These are phyloP conservation scores for Galeruca laticollis DNA, from an alignment of 2,888 invertebrate species.

Conservation along the genomic window DNA sequence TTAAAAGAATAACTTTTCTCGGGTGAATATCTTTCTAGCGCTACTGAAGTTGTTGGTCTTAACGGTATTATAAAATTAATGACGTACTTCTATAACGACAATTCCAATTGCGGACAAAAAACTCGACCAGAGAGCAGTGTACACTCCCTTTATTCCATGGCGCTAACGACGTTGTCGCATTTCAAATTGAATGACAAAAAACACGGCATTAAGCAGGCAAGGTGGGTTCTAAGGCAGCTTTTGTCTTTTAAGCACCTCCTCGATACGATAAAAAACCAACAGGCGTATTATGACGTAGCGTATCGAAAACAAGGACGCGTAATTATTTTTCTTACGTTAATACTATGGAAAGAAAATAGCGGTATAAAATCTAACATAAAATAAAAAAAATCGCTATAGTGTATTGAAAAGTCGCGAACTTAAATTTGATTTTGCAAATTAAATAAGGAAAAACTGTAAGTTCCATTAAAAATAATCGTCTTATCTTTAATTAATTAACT, in stretches of 20 bases:
- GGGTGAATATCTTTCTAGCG: no score
- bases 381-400: no score
- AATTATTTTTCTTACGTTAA: no score
- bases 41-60: neutral
- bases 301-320: constrained; percentile 15
- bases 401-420: no score
- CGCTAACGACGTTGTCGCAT: constrained; percentile 18
- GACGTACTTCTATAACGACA: constrained; percentile 15
- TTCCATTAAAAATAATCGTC: no score
- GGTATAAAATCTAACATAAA: no score
- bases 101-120: constrained; percentile 9
- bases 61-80: constrained; percentile 13
- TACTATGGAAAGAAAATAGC: no score
- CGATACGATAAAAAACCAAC: constrained; percentile 2
- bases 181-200: constrained; percentile 37
- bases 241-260: constrained; percentile 26
- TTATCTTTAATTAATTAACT: no score
- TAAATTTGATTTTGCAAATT: no score
- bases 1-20: no score
- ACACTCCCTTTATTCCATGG: constrained; percentile 16
- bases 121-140: constrained; percentile 2
- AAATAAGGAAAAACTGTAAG: no score
- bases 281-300: constrained; percentile 5
- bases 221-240: constrained; percentile 35
- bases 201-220: constrained; percentile 32